These are phyloP conservation scores for Hiodon alosoides DNA, from an alignment of 2,113 vertebrate species.

Conservation along the genomic window DNA sequence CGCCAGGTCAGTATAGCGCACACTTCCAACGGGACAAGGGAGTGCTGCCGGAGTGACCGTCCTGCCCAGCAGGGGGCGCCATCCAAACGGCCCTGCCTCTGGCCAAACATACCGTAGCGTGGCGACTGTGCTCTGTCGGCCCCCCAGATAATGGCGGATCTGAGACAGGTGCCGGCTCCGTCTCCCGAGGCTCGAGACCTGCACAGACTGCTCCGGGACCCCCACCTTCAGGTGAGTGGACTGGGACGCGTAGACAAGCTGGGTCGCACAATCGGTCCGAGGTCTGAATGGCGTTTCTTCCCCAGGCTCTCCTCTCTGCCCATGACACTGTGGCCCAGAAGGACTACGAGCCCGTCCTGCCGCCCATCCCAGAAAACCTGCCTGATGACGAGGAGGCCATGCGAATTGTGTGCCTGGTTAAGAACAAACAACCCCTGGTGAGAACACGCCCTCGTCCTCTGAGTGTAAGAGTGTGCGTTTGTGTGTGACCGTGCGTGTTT, in stretches of 20 bases:
- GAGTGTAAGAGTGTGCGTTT: too few species aligned
- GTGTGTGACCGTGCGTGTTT: too few species aligned
- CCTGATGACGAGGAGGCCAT: conserved; percentile 86
- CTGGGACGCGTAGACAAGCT: neutral
- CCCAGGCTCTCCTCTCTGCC: conserved; percentile 81
- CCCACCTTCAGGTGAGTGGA: conserved; percentile 75
- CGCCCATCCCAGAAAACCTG: conserved; percentile 79
- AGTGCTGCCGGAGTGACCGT: neutral
- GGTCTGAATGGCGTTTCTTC: neutral
- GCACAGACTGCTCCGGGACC: conserved; percentile 65
- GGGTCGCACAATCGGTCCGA: neutral
- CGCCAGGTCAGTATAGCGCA: conserved; percentile 68
- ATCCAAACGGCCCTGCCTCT: neutral
- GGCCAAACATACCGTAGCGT: neutral
- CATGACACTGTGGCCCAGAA: conserved; percentile 88
- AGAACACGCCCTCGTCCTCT: conserved; percentile 34
- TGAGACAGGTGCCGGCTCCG: conserved; percentile 47
- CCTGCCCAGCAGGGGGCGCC: neutral
- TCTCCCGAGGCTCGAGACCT: conserved; percentile 77
- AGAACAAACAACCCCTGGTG: conserved; percentile 95
- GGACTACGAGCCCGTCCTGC: conserved; percentile 82
- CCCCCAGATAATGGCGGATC: conserved; percentile 53
- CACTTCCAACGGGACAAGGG: neutral
- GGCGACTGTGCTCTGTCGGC: neutral
- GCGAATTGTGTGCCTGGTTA: conserved; percentile 88